Percentiles rank a stretch among this genome's conserved stretches.
phyloP scores from a whole-genome alignment of 2,888 invertebrate genomes.

The Balanococcus diminutus region DNA sequence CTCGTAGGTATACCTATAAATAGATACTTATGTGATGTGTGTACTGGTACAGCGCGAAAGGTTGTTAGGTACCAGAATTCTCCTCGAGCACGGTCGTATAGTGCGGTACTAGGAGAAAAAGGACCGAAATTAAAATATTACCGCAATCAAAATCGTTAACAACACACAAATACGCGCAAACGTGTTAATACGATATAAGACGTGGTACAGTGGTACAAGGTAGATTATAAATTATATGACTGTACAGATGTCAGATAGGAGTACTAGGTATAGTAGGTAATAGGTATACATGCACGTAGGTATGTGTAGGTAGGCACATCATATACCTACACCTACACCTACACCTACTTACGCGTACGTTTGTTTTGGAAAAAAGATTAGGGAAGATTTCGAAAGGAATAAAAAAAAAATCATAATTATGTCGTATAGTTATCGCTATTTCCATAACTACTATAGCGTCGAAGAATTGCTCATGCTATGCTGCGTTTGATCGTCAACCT shows the following conservation, averaged over 20 bases:
- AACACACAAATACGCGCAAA: conserved; percentile 49
- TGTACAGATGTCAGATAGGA: background rate
- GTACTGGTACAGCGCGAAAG: conserved; percentile 18
- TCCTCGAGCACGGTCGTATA: conserved; percentile 65
- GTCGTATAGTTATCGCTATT: background rate
- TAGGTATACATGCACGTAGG: background rate
- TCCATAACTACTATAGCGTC: background rate
- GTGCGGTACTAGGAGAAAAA: conserved; percentile 62
- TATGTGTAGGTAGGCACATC: background rate
- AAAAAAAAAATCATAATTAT: background rate
- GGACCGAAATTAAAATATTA: conserved; percentile 56
- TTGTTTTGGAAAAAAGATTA: background rate
- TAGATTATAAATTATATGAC: background rate
- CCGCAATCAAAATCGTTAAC: conserved; percentile 47
- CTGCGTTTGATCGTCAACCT: no score
- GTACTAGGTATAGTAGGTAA: background rate
- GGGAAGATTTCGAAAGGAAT: background rate
- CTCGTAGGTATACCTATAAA: no score
- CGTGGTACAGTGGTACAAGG: background rate
- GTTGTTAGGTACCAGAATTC: conserved; percentile 58
- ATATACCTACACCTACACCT: no score
- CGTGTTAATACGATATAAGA: background rate
- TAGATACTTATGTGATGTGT: no score
- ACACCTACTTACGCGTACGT: no score
- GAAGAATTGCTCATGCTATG: no score